Evolutionary conservation across 1,140 invertebrate genomes (phyloP), one percentile per base, ranked within the genome.

Genomic region (Drosophila orosa): DNA sequence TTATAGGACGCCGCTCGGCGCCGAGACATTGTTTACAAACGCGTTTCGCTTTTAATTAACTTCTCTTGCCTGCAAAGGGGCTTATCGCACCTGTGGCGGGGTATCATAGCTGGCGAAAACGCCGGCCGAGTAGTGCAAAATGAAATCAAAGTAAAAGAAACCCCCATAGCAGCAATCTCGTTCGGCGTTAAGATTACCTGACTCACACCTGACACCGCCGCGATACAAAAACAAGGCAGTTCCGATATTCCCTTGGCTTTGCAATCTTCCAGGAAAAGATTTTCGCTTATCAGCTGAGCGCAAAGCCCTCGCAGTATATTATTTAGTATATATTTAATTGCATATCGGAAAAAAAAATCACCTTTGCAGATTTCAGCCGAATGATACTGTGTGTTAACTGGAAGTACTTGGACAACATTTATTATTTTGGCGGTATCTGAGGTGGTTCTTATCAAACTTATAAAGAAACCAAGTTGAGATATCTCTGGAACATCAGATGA

Each of bases 141-240:
- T 17, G 12, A 66, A 58, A 75, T 48, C 33, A 76, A 40, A 50
- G 54, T 47, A 44, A 27, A 59, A 67, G 73, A 75, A 75, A 58
- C 52, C 61, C 73, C 73, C 54, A 48, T 31, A 54, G n/a, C 50
- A 19, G 71, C 44, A 66, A 74, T 75, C 54, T 40, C 27, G 31
- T 5, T 22, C 37, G 0, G 12, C 37, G 73, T 75, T 76, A 76
- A 76, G 73, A 76, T 76, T 75, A 76, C 72, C 58, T 76, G 73
- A 76, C 33, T 76, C 73, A 67, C 45, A 39, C 37, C 50, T 10
- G 19, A 5, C 7, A 24, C 35, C 22, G 12, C 29, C 4, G 19
- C 8, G 12, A 45, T 33, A 27, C 44, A 39, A 29, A 27, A 66
- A 62, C 63, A 47, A 48, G 15, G 9, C 15, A 25, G 67, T 68